phyloP scores from a whole-genome alignment of 2,797 vertebrate species.

The Tinamus major region DNA sequence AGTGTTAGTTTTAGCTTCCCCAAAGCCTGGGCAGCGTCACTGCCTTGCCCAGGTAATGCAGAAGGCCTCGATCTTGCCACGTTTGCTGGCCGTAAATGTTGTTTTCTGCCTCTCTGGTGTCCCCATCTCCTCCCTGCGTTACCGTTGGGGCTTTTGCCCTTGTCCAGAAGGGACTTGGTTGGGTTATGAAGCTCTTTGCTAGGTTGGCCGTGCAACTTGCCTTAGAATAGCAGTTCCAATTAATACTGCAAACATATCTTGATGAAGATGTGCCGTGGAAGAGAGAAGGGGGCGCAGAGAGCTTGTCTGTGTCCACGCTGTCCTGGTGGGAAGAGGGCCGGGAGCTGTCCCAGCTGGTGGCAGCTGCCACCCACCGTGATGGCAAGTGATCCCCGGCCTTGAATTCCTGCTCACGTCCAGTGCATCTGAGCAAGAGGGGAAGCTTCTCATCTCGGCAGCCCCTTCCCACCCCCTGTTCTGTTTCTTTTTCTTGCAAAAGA shows the following conservation, averaged over 20 bases:
- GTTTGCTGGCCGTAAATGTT: not conserved
- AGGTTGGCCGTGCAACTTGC: not conserved
- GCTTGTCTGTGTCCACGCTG: not conserved
- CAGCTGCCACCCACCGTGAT: not conserved
- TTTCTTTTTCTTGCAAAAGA: not conserved
- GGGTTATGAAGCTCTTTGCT: not conserved
- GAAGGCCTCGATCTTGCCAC: not conserved
- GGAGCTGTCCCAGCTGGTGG: not conserved
- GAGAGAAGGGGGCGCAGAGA: not conserved
- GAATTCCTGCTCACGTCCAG: not conserved
- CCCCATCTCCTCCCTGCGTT: no score
- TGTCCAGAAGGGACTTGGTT: slow-evolving; percentile 7
- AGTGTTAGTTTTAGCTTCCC: not conserved
- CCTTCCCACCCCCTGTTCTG: not conserved
- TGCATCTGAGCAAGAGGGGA: not conserved
- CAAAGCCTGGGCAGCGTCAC: not conserved
- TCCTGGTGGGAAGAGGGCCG: not conserved
- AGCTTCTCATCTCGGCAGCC: not conserved
- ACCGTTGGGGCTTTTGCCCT: not conserved
- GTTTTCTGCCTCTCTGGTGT: not conserved
- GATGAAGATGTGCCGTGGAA: not conserved
- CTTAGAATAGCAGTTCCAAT: not conserved
- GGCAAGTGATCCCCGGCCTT: not conserved
- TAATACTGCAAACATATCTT: not conserved
- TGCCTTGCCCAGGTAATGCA: not conserved